phyloP scores from a whole-genome alignment of 2,797 vertebrate genomes.

The Strix occidentalis region DNA sequence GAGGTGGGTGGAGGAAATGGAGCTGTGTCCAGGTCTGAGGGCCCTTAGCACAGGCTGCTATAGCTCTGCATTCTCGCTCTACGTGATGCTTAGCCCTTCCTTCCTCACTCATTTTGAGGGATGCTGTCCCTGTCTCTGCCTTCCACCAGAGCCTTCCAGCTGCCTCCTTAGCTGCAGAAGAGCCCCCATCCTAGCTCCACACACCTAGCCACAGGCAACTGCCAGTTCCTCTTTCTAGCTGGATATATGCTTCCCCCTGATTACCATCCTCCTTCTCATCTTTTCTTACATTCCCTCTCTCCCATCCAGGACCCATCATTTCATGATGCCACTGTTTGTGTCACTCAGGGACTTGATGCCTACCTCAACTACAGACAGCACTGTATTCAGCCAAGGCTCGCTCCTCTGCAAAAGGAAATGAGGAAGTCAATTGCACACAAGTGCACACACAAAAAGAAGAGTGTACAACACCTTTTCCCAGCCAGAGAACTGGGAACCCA shows the following conservation, averaged over 20 bases:
- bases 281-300: not conserved
- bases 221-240: not conserved
- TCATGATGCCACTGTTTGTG: not conserved
- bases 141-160: not conserved
- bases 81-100: not conserved
- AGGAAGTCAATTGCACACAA: not conserved
- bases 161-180: not conserved
- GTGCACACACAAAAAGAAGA: not conserved
- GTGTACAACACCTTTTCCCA: not conserved
- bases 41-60: not conserved
- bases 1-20: not conserved
- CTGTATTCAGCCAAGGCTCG: slow-evolving; percentile 27
- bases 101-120: not conserved
- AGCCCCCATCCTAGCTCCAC: not conserved
- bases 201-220: not conserved
- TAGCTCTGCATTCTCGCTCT: not conserved
- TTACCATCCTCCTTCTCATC: not conserved
- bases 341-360: not conserved
- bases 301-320: not conserved
- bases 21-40: not conserved
- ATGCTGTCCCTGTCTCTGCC: not conserved
- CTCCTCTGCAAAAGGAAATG: slow-evolving; percentile 46
- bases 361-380: slow-evolving; percentile 55
- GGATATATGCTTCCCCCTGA: not conserved
- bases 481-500: not conserved